Evolutionary conservation across 1,140 invertebrate genomes (phyloP), one percentile per base, ranked within the genome.

Genomic region (Drosophila ercepeae): DNA sequence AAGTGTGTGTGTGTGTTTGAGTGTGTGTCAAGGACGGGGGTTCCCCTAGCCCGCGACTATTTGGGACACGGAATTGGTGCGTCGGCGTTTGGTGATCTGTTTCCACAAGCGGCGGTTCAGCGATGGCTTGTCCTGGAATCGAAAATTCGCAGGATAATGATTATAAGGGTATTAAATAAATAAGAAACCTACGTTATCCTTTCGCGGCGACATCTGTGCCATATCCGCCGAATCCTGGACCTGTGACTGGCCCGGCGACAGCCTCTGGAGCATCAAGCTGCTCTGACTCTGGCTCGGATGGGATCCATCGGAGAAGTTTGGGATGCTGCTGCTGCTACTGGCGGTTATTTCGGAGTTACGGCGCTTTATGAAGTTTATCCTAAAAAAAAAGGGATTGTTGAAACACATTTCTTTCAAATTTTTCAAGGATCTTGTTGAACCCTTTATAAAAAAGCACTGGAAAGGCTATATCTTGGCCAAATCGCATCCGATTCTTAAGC

Each of bases 31-130:
- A 32, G 29, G 29, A 32, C n/a, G 18, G 25, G 19, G 27, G 9
- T 23, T 52, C 14, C 29, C 50, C 75, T 89, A 90, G 51, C 89
- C 81, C 13, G 89, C 89, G 49, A 83, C 88, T 71, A 91, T 78
- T 51, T 91, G 89, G 55, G 91, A 91, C 39, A 91, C 81, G 44
- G 90, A 91, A 36, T 91, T 89, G 64, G 91, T 89, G 81, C 92
- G 90, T 73, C 92, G 90, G 73, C 93, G 84, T 91, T 92, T 93
- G 49, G 92, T 93, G 61, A 93, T 89, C 64, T 93, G 93, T 69
- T 92, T 93, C 92, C 93, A 93, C 59, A 93, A 91, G 59, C 93
- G 90, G 51, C 92, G 91, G 75, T 93, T 93, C 50, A 91, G 61
- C 89, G 79, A 91, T 64, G 92, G 92, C 78, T 92, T 93, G 64